phyloP scores from a whole-genome alignment of 1,140 invertebrate genomes.

The Tenebrio molitor region DNA sequence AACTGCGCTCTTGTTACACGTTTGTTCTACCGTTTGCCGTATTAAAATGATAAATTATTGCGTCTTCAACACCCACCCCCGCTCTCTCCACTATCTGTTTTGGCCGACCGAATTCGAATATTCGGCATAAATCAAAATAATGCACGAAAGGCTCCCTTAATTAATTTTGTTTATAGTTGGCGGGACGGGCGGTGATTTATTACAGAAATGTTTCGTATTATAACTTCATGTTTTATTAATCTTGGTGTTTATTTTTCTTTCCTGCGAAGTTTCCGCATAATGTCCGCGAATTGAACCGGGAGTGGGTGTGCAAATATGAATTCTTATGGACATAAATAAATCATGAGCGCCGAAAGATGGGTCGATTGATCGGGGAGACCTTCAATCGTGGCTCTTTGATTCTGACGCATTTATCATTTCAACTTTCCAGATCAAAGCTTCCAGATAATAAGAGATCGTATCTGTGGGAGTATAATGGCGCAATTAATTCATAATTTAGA shows the following conservation, averaged over 20 bases:
- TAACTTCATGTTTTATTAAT: conserved; percentile 51
- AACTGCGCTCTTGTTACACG: conserved; percentile 30
- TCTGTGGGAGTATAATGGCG: no score
- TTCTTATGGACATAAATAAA: conserved; percentile 44
- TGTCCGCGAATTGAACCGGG: conserved; percentile 17
- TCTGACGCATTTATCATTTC: background rate
- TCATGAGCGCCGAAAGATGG: conserved; percentile 37
- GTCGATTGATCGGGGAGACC: conserved; percentile 7
- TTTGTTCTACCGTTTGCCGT: conserved; percentile 28
- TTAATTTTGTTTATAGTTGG: conserved; percentile 51
- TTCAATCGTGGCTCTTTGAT: background rate
- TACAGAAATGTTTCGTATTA: conserved; percentile 33
- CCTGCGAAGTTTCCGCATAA: conserved; percentile 38
- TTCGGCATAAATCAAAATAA: conserved; percentile 48
- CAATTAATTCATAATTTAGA: no score
- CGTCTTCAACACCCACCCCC: conserved; percentile 10
- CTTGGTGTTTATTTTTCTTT: conserved; percentile 45
- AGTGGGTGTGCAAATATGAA: conserved; percentile 47
- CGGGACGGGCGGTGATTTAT: conserved; percentile 45
- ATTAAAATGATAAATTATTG: conserved; percentile 40
- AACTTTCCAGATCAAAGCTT: background rate
- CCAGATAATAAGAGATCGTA: background rate
- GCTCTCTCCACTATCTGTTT: conserved; percentile 7
- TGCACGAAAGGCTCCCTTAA: conserved; percentile 44
- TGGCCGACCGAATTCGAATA: conserved; percentile 35